Base-by-base conservation (phyloP, 2,888 invertebrate genomes). In the Limnephilus lunatus region DNA sequence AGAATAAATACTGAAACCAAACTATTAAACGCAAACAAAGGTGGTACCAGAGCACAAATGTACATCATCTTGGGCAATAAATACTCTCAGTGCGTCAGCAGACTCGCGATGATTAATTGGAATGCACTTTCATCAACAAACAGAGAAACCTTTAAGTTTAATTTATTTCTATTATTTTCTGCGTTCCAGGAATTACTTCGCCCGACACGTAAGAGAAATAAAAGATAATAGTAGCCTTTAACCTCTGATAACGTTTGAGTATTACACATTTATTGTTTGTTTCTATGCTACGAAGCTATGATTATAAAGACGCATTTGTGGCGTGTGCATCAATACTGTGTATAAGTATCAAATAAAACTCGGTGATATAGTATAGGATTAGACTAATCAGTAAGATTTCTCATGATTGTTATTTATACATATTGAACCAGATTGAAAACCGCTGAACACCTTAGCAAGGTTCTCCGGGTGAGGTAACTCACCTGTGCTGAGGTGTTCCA, bases 141-240 rank as follows among this genome's bases (percentile, higher is more conserved):
- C 83, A 35, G 83, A 35, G 68, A 83, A 83, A 83, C 83, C 83
- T 83, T 83, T 83, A 19, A 35, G 35, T 35, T 19, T 7, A n/a
- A 25, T 32, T 83, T 68, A 68, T 68, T 25, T 68, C 83, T 35
- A 83, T 35, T 35, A 25, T 83, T 83, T 83, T 83, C 83, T 83
- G 35, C 9, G 32, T 35, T 83, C 83, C 83, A 3, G 83, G 83
- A 83, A 83, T 83, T 25, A 35, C 83, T 32, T 25, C 35, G 83
- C 2, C 83, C 83, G 83, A 83, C 83, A 83, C 83, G 83, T 83
- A 83, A 83, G 83, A 39, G 25, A 39, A 19, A 83, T 83, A 25
- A 83, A 35, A 35, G 35, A 83, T 83, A 83, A 15, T 39, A 35
- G 35, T 83, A 39, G 35, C 83, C 83, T 39, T 35, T 83, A 39